These are phyloP conservation scores for Mirounga angustirostris DNA, from an alignment of 2,113 vertebrate genomes.

Conservation along the genomic window DNA sequence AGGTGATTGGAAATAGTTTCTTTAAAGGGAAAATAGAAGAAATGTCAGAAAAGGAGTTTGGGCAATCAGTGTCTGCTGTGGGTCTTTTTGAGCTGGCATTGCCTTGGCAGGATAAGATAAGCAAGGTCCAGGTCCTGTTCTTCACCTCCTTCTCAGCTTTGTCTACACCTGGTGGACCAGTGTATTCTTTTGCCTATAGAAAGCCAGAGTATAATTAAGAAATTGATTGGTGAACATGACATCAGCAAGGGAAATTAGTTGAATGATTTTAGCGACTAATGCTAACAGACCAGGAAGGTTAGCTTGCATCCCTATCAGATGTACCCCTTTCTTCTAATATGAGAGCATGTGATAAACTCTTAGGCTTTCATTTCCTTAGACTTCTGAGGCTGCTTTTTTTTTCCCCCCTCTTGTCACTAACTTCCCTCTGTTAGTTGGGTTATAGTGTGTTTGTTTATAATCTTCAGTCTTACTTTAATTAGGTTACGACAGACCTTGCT, in stretches of 20 bases:
- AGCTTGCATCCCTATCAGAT: too few species aligned
- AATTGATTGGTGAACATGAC: not conserved
- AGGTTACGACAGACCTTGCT: not conserved
- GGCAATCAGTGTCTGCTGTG: not conserved
- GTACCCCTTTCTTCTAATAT: not conserved
- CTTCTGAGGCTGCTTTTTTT: too few species aligned
- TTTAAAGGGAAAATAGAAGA: not conserved
- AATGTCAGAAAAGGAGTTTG: not conserved
- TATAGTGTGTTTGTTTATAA: constrained; percentile 1
- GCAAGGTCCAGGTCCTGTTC: not conserved
- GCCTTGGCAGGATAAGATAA: not conserved
- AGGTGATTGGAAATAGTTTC: not conserved
- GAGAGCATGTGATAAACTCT: not conserved
- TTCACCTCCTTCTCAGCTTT: not conserved
- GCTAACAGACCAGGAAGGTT: not conserved
- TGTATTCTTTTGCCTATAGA: not conserved
- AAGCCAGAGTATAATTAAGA: not conserved
- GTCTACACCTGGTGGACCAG: not conserved
- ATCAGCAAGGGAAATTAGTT: not conserved
- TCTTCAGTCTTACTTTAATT: constrained; percentile 22
- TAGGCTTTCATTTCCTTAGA: not conserved
- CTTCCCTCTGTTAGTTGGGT: not conserved
- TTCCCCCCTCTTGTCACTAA: not conserved
- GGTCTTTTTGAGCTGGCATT: not conserved
- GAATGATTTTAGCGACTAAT: not conserved